A percentile compares a stretch with the other conserved stretches of the same genome.
Conservation (phyloP, 1,140 invertebrate genomes). For the Drosophila mojavensis region DNA sequence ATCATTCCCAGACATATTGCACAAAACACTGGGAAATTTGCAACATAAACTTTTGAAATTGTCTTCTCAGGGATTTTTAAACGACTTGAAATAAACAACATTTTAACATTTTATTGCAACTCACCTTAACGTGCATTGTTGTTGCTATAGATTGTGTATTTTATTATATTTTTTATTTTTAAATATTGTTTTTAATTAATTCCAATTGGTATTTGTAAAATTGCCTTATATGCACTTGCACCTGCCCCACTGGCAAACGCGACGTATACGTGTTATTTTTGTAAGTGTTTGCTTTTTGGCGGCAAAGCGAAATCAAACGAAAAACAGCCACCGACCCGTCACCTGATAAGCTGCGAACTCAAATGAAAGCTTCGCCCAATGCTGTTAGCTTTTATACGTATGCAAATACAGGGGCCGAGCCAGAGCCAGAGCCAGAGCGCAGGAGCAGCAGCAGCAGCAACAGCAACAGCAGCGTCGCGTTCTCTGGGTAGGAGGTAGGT, state of each 20-base stretch:
- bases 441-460: constrained; percentile 32
- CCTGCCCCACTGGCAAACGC: constrained; percentile 50
- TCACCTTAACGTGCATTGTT: constrained; percentile 49
- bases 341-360: constrained; percentile 63
- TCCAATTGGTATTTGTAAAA: background rate
- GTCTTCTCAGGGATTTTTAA: constrained; percentile 5
- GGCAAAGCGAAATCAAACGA: constrained; percentile 19
- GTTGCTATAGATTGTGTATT: constrained; percentile 15
- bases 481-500: constrained; percentile 15
- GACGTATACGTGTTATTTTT: constrained; percentile 64
- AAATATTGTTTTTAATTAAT: constrained; percentile 15
- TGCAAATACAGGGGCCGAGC: constrained; percentile 39
- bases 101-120: background rate
- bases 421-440: constrained; percentile 19
- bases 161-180: constrained; percentile 2
- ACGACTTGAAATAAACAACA: background rate
- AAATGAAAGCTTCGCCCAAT: constrained; percentile 57
- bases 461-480: constrained; percentile 28
- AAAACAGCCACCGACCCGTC: constrained; percentile 57
- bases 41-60: background rate
- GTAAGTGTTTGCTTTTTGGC: constrained; percentile 31
- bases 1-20: background rate
- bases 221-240: constrained; percentile 20
- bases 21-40: constrained; percentile 16
- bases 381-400: constrained; percentile 71